These are phyloP conservation scores for Eugnorisma glareosa DNA, from an alignment of 2,888 invertebrate species.

Conservation along the genomic window DNA sequence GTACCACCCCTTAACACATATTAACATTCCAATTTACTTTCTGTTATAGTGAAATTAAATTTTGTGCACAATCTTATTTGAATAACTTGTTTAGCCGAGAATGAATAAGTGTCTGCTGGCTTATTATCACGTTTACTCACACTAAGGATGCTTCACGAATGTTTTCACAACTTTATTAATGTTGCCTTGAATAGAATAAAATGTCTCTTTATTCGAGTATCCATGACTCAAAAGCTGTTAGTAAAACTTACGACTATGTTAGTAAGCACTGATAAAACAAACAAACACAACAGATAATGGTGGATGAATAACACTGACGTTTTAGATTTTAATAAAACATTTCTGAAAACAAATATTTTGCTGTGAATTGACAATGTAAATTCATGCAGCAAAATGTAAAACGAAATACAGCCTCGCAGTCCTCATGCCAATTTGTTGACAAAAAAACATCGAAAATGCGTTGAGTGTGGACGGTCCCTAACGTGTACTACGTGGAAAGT, in stretches of 20 bases:
- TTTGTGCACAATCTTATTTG: slow-evolving; percentile 68
- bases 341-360: slow-evolving; percentile 19
- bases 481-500: slow-evolving; percentile 51
- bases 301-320: slow-evolving; percentile 3
- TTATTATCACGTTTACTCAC: slow-evolving; percentile 56
- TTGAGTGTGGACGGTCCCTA: slow-evolving; percentile 57
- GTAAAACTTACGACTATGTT: too few relatives aligned
- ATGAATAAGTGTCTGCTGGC: slow-evolving; percentile 65
- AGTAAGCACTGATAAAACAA: too few relatives aligned
- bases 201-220: too few relatives aligned
- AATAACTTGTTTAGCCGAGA: slow-evolving; percentile 68
- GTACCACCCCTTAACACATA: slow-evolving; percentile 58
- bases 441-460: slow-evolving; percentile 34
- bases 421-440: slow-evolving; percentile 37
- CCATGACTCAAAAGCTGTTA: too few relatives aligned
- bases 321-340: slow-evolving; percentile 21
- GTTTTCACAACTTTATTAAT: slow-evolving; percentile 30
- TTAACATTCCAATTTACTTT: slow-evolving; percentile 71
- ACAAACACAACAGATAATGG: too few relatives aligned
- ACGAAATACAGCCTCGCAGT: slow-evolving; percentile 15
- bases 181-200: slow-evolving; percentile 7
- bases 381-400: slow-evolving; percentile 35
- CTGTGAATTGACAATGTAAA: slow-evolving; percentile 18
- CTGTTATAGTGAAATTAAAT: slow-evolving; percentile 64
- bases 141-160: slow-evolving; percentile 32